Evolutionary conservation across 1,140 invertebrate species (phyloP).

Genomic region (Bombus confusus): DNA sequence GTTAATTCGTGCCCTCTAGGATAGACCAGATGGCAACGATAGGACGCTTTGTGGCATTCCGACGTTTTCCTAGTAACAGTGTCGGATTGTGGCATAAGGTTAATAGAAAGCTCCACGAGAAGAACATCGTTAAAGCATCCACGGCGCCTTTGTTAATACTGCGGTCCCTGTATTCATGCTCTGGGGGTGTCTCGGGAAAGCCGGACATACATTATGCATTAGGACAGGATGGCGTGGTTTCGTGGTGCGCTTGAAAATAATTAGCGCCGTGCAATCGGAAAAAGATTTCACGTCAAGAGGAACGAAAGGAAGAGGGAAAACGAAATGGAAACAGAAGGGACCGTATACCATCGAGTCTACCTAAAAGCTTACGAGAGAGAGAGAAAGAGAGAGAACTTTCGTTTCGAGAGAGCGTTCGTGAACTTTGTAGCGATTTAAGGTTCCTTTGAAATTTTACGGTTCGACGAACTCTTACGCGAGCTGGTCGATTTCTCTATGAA

Average conservation of each 20-base stretch:
- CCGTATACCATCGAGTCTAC: too few species aligned
- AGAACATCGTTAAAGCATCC: slow-evolving; percentile 47
- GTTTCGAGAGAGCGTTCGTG: too few species aligned
- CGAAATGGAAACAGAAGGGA: neutral
- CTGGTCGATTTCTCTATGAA: neutral
- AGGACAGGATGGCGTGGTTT: neutral
- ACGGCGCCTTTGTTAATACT: slow-evolving; percentile 39
- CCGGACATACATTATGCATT: slow-evolving; percentile 33
- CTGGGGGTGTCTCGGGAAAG: neutral
- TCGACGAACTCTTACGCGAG: neutral
- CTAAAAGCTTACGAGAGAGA: neutral
- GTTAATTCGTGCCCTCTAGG: slow-evolving; percentile 50
- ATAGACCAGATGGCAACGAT: slow-evolving; percentile 59
- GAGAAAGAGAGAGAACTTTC: too few species aligned
- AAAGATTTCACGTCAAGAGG: neutral
- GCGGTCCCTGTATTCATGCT: neutral
- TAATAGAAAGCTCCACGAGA: slow-evolving; percentile 63
- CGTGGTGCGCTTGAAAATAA: slow-evolving; percentile 29
- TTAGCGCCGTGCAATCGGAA: neutral
- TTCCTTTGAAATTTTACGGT: neutral
- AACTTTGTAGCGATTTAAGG: neutral
- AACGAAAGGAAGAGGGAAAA: too few species aligned
- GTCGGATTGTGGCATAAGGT: slow-evolving; percentile 45
- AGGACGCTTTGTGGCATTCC: slow-evolving; percentile 56
- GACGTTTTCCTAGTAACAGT: slow-evolving; percentile 50